Conservation (phyloP, 2,113 vertebrate genomes). For the Hipposideros armiger region DNA sequence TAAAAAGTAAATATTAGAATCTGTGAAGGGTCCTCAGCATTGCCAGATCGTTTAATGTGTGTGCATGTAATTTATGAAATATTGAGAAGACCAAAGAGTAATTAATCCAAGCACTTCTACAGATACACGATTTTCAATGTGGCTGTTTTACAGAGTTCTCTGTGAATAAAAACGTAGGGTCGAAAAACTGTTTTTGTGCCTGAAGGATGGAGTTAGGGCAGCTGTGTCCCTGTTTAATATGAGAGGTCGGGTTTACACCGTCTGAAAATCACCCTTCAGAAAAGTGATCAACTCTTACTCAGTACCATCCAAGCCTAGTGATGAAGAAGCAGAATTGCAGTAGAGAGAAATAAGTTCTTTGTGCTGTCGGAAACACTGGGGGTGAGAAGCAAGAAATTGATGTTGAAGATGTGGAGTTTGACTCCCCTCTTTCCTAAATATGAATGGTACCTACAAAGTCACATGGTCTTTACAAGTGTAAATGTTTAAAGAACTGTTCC, state of each 20-base stretch:
- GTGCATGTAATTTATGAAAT: background rate
- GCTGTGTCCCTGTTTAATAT: background rate
- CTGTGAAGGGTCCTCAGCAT: background rate
- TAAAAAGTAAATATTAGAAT: background rate
- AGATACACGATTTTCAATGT: background rate
- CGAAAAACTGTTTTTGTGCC: background rate
- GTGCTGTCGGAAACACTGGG: background rate
- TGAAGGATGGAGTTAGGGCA: background rate
- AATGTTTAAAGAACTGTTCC: constrained; percentile 27
- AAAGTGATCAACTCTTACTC: background rate
- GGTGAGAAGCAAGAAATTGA: background rate
- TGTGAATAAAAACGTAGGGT: background rate
- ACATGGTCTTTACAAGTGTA: background rate
- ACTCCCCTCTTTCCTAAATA: background rate
- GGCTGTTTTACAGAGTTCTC: background rate
- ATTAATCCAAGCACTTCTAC: background rate
- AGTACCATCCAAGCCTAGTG: background rate
- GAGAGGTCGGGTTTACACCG: background rate
- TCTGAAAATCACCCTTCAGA: background rate
- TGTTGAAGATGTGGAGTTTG: background rate
- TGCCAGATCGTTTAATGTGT: background rate
- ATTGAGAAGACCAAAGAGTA: background rate
- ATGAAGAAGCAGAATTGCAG: background rate
- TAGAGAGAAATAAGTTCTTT: background rate
- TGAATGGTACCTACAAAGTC: background rate